A percentile compares a stretch with the other conserved stretches of the same genome.
Evolutionary conservation across 2,888 invertebrate genomes (phyloP).

Genomic region (Pollenia griseotomentosa): DNA sequence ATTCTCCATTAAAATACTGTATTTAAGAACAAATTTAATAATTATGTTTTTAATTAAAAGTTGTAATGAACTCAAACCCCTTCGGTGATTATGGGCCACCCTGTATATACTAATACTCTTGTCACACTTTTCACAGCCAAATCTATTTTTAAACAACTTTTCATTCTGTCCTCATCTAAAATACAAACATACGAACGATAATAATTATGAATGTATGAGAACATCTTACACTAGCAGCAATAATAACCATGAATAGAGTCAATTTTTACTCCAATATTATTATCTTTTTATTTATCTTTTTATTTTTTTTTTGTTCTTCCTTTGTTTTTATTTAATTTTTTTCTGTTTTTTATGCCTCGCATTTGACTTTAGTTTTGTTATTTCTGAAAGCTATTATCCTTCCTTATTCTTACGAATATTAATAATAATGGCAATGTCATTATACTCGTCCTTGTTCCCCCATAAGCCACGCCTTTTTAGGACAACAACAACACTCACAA

Average conservation of each 20-base stretch:
- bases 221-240: constrained; percentile 47
- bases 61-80: no score
- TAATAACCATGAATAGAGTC: constrained; percentile 72
- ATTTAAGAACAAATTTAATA: no score
- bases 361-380: constrained; percentile 56
- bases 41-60: no score
- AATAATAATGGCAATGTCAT: constrained; percentile 64
- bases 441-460: constrained; percentile 66
- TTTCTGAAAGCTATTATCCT: constrained; percentile 65
- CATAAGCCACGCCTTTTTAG: constrained; percentile 72
- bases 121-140: no score
- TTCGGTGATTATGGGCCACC: no score
- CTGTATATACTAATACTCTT: no score
- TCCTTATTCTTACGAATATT: constrained; percentile 69
- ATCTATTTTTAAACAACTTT: not conserved
- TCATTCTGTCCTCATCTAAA: not conserved
- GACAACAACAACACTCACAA: constrained; percentile 36
- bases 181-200: not conserved
- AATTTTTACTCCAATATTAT: constrained; percentile 43
- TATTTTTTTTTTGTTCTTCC: constrained; percentile 2
- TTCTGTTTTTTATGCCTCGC: constrained; percentile 31
- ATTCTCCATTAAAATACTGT: no score
- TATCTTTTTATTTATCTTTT: no score
- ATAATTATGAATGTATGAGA: constrained; percentile 56
- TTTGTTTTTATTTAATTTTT: constrained; percentile 29